Conservation (phyloP, 2,888 invertebrate genomes). For the Euphydryas editha region DNA sequence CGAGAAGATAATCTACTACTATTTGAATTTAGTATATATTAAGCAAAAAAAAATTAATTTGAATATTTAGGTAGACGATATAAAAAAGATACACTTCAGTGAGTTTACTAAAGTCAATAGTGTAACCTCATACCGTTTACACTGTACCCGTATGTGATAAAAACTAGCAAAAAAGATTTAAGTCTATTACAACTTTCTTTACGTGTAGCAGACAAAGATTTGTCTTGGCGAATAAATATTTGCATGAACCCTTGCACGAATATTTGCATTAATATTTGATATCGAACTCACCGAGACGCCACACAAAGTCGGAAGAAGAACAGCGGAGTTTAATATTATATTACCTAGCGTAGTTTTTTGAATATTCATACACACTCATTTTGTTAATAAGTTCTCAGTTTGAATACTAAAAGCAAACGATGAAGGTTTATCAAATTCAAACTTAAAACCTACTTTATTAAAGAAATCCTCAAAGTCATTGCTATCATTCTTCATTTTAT, state of each 20-base stretch:
- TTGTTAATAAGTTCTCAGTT: background rate
- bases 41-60: no score
- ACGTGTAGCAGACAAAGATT: background rate
- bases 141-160: background rate
- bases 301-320: background rate
- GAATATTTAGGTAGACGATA: no score
- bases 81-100: no score
- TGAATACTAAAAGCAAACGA: background rate
- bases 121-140: no score
- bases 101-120: no score
- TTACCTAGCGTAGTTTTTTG: background rate
- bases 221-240: background rate
- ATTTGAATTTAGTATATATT: no score
- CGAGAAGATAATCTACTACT: no score
- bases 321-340: background rate
- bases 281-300: background rate
- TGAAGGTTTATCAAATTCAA: no score
- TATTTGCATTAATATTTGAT: constrained; percentile 3
- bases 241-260: background rate
- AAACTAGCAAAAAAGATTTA: background rate
- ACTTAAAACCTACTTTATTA: no score
- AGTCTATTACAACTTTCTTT: background rate
- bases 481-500: no score
- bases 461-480: no score
- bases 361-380: background rate